A percentile compares a stretch with the other conserved stretches of the same genome.
Evolutionary conservation across 2,797 vertebrate genomes (phyloP).

Genomic region (Psittacula derbiana): DNA sequence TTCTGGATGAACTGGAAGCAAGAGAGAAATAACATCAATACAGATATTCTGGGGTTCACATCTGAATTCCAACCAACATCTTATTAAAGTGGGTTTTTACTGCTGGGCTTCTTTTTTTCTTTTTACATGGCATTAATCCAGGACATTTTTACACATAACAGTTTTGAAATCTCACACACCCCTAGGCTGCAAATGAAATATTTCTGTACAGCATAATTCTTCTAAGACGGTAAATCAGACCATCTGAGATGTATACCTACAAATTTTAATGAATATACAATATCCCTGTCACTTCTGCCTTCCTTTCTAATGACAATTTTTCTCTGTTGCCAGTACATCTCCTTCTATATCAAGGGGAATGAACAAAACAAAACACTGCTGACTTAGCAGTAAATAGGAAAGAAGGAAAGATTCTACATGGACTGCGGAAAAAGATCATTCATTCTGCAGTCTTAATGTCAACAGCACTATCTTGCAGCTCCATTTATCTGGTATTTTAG

Average conservation of each 20-base stretch:
- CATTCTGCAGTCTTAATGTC: not conserved
- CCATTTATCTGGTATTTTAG: conserved; percentile 23
- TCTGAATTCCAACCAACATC: not conserved
- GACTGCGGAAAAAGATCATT: not conserved
- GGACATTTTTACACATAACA: not conserved
- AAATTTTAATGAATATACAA: not conserved
- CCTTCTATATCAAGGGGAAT: not conserved
- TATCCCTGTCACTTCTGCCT: not conserved
- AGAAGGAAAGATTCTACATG: not conserved
- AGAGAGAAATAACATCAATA: not conserved
- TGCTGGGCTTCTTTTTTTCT: not conserved
- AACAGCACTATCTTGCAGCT: conserved; percentile 7
- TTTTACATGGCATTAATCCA: not conserved
- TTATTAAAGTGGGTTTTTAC: not conserved
- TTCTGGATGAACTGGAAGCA: not conserved
- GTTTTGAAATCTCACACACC: not conserved
- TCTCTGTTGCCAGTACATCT: not conserved
- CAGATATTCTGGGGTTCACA: not conserved
- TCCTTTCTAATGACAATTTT: not conserved
- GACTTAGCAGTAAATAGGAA: not conserved
- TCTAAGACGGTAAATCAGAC: not conserved
- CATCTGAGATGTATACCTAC: not conserved
- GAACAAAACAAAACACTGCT: not conserved
- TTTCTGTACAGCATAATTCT: not conserved
- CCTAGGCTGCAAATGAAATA: not conserved